Conservation (phyloP, 2,797 vertebrate species). For the Anniella stebbinsi region DNA sequence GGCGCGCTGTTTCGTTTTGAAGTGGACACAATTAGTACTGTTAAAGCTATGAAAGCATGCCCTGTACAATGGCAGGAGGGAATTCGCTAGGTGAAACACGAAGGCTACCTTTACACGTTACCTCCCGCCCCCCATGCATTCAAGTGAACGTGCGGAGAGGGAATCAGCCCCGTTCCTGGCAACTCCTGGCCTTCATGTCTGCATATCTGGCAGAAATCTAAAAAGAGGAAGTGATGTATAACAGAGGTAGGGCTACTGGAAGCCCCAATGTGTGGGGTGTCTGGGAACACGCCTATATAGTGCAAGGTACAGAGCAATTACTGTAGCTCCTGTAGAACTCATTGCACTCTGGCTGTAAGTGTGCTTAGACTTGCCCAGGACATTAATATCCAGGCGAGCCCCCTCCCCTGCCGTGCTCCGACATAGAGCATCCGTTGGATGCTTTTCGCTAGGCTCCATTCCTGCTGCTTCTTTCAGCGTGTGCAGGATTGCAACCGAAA, state of each 20-base stretch:
- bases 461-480: not conserved
- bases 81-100: not conserved
- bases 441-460: not conserved
- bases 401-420: not conserved
- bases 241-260: not conserved
- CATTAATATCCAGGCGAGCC: not conserved
- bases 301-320: not conserved
- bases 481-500: not conserved
- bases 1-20: not conserved
- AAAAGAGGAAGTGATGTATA: not conserved
- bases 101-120: not conserved
- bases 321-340: not conserved
- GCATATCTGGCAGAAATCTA: not conserved
- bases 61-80: not conserved
- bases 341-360: not conserved
- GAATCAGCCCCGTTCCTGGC: not conserved
- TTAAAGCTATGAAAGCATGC: not conserved
- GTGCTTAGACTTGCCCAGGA: not conserved
- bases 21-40: not conserved
- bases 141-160: too few relatives aligned
- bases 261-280: too few relatives aligned
- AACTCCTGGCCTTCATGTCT: not conserved
- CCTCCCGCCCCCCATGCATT: not conserved
- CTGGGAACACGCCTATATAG: not conserved
- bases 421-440: not conserved